Base-by-base conservation (phyloP, 2,888 invertebrate species). In the Drosophila longiperda region DNA sequence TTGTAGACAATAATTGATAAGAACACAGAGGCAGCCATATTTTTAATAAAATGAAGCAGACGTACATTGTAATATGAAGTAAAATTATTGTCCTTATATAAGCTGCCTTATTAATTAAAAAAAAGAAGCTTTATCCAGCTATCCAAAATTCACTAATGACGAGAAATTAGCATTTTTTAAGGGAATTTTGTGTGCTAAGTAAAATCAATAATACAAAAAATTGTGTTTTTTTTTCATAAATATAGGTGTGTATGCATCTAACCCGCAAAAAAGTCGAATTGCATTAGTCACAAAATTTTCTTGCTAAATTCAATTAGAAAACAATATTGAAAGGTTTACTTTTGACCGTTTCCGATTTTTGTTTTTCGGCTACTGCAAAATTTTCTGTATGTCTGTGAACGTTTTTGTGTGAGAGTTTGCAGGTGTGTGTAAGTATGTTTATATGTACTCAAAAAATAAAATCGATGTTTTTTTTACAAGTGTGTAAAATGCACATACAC, bases 391-490 rank as follows among this genome's bases (percentile, higher is more conserved):
- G 40, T 2, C 45, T 45, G 15, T 20, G 45, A 15, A 23, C 23
- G 23, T 11, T 57, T 29, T 9, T 5, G 11, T 36, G 29, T 32
- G n/a, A 0, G 34, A 3, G 17, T 20, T 17, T 15, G n/a, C 8
- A 8, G 15, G 34, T 29, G 38, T 8, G 40, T 40, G 20, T 57
- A 20, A 29, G 32, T 29, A 42, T 42, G 57, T 57, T 20, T 32
- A 20, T 29, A 57, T 42, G 29, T 57, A 57, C 26, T 38, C 55
- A 38, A 55, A 38, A 45, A 38, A 55, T 55, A 55, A 55, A 55
- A 55, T 55, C 55, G 55, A 55, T 55, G 55, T 38, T 38, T 36
- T 23, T 36, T 55, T 55, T 54, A n/a, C 26, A 26, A 38, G 55
- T 36, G 9, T 17, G 26, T 49, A 49, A 32, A 15, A 42, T 32